Percentiles rank a stretch among this genome's conserved stretches.
Evolutionary conservation across 2,113 vertebrate species (phyloP).

Genomic region (Brachypodius melanocephalos): DNA sequence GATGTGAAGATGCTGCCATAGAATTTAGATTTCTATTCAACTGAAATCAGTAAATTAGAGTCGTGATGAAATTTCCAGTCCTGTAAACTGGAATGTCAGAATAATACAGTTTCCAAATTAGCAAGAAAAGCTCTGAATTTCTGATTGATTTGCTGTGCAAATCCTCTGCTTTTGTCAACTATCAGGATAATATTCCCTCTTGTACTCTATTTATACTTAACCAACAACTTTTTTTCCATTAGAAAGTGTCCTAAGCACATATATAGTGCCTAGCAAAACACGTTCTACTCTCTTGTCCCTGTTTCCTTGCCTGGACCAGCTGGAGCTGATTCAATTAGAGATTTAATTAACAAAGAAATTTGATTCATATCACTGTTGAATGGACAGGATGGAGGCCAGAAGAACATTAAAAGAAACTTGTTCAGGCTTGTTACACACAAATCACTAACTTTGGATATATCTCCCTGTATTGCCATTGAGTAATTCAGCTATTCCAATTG

Average conservation of each 20-base stretch:
- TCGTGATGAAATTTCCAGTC: background rate
- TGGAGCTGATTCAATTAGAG: background rate
- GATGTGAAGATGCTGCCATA: background rate
- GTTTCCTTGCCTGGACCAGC: background rate
- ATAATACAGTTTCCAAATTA: background rate
- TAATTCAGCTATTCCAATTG: background rate
- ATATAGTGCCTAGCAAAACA: background rate
- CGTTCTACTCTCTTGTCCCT: background rate
- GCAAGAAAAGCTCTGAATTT: background rate
- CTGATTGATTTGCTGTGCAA: background rate
- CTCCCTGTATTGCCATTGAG: background rate
- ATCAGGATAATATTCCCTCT: background rate
- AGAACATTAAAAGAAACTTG: background rate
- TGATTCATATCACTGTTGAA: background rate
- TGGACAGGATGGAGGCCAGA: background rate
- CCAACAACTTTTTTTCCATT: background rate
- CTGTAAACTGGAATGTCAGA: background rate
- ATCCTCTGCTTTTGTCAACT: background rate
- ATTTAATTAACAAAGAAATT: background rate
- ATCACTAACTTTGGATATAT: background rate
- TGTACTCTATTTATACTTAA: background rate
- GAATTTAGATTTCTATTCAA: background rate
- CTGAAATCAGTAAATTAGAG: background rate
- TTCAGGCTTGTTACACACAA: background rate
- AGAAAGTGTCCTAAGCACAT: rapidly evolving